Percentiles rank a stretch among this genome's conserved stretches.
phyloP scores from a whole-genome alignment of 1,140 invertebrate genomes.

The Drosophila tani region DNA sequence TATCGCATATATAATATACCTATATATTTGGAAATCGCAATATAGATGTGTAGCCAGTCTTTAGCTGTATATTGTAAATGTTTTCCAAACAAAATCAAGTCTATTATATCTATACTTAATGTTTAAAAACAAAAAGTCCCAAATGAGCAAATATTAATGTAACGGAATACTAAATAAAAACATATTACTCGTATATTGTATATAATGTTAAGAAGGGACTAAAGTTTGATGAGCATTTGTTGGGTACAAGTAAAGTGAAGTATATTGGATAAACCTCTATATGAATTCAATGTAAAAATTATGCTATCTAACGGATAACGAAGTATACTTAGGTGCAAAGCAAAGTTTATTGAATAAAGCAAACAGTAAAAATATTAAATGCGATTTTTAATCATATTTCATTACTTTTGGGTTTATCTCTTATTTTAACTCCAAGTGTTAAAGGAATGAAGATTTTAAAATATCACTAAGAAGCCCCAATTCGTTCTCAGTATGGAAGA shows the following conservation, averaged over 20 bases:
- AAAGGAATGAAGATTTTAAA: no score
- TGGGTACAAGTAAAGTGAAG: constrained; percentile 67
- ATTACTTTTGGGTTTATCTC: background rate
- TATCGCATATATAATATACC: constrained; percentile 14
- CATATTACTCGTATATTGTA: constrained; percentile 60
- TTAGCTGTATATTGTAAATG: constrained; percentile 61
- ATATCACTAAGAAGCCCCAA: background rate
- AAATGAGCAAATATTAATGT: constrained; percentile 44
- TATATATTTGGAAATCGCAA: constrained; percentile 60
- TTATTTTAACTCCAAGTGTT: no score
- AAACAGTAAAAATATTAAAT: constrained; percentile 20
- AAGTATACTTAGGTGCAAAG: constrained; percentile 46
- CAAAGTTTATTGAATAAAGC: constrained; percentile 67
- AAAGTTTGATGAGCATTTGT: constrained; percentile 70
- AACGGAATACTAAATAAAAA: constrained; percentile 44
- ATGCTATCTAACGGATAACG: constrained; percentile 20
- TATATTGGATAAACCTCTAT: constrained; percentile 22
- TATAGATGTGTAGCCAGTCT: constrained; percentile 64
- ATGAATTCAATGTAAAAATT: constrained; percentile 31
- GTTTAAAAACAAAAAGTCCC: constrained; percentile 12
- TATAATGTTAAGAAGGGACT: constrained; percentile 52
- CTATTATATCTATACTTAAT: constrained; percentile 48
- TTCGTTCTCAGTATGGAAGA: background rate
- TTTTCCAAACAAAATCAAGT: constrained; percentile 44
- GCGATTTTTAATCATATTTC: background rate